Base-by-base conservation (phyloP, 2,113 vertebrate species). In the Lophius piscatorius region DNA sequence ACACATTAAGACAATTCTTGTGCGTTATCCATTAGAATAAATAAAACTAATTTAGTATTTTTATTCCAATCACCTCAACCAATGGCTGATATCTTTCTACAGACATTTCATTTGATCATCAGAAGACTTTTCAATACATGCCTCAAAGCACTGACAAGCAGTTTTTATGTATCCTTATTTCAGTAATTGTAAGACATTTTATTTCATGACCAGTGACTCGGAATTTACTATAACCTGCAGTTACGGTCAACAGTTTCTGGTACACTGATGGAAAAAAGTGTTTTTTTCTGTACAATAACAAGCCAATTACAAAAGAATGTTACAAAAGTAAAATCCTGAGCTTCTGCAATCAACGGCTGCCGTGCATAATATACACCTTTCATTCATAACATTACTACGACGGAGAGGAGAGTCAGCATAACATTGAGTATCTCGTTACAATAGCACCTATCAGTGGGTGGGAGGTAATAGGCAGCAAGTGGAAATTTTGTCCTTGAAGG, bases 41-140 rank as follows among this genome's bases (percentile, higher is more conserved):
- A 83, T 80, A 71, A 13, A 62, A 42, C 39, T 49, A 0, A 38
- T 36, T 26, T 76, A 84, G 65, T 68, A 74, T 77, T 73, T 31
- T 50, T 55, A 70, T 28, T 44, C 11, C 44, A 68, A 31, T 47
- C 31, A 24, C 16, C 0, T 2, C 28, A 4, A 33, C 39, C 16
- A 4, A 0, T 33, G 12, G 29, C 17, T 36, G 12, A 48, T 51
- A 40, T 59, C 12, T 23, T 23, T 7, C 49, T 74, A 39, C 13
- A 31, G n/a, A 22, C 9, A 59, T 31, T 6, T 40, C 10, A 1
- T 18, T 24, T 29, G 39, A 28, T 29, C 48, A 39, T 46, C 55
- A 72, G 60, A 20, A 23, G 39, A 21, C 21, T 20, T 8, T 44
- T 51, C 7, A 31, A 26, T 47, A 21, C 33, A 66, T 47, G 7